Percentiles rank a stretch among this genome's conserved stretches.
Evolutionary conservation across 1,140 invertebrate genomes (phyloP).

Genomic region (Homalodisca vitripennis): DNA sequence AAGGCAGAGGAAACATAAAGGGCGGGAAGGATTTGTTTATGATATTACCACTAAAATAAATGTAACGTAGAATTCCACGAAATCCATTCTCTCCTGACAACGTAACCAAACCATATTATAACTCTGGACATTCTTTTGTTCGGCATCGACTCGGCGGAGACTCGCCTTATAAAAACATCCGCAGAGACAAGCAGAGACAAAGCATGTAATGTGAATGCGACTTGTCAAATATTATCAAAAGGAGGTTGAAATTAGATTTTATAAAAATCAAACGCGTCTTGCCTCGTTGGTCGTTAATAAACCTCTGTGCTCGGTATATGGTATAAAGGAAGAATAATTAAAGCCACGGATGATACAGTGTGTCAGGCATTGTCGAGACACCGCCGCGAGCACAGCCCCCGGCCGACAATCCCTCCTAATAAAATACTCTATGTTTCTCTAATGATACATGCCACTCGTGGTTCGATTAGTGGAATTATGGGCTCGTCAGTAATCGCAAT

Average conservation of each 20-base stretch:
- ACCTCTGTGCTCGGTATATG: too few species aligned
- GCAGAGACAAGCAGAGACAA: slow-evolving; percentile 7
- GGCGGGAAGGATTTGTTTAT: too few species aligned
- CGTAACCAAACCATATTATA: too few species aligned
- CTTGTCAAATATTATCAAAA: slow-evolving; percentile 16
- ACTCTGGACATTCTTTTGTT: too few species aligned
- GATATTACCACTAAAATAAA: too few species aligned
- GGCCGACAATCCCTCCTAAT: background rate
- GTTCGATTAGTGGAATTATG: slow-evolving; percentile 14
- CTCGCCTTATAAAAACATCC: too few species aligned
- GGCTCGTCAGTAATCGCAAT: slow-evolving; percentile 6
- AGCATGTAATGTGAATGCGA: background rate
- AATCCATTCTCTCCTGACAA: too few species aligned
- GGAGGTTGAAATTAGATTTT: slow-evolving; percentile 3
- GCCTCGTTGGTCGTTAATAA: background rate
- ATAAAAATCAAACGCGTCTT: slow-evolving; percentile 9
- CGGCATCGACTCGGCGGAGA: too few species aligned
- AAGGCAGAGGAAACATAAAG: too few species aligned
- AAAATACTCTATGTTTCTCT: slow-evolving; percentile 13
- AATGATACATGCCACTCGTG: slow-evolving; percentile 1
- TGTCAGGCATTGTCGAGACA: background rate
- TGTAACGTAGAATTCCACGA: too few species aligned
- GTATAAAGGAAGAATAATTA: too few species aligned
- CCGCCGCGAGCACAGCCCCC: background rate
- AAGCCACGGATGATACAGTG: background rate